Conservation (phyloP, 2,797 vertebrate genomes). For the Gymnoscopelus microlampas region DNA sequence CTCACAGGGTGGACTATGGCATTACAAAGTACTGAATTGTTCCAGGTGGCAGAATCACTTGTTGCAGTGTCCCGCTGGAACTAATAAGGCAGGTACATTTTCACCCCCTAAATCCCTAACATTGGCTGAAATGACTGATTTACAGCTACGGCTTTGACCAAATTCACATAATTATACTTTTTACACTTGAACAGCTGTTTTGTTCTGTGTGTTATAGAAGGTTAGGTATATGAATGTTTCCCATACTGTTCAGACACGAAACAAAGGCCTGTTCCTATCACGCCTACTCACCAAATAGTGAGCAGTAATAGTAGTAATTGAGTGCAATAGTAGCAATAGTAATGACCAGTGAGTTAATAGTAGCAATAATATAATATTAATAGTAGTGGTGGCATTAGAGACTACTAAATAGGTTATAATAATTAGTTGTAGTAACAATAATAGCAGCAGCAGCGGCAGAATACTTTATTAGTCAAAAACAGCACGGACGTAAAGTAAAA, state of each 20-base stretch:
- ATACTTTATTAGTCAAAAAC: no score
- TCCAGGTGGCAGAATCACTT: slow-evolving; percentile 84
- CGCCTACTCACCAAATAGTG: slow-evolving; percentile 36
- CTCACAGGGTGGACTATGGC: slow-evolving; percentile 62
- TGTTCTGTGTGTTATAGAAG: slow-evolving; percentile 46
- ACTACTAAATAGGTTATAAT: no score
- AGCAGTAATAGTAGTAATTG: no score
- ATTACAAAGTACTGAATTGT: slow-evolving; percentile 77
- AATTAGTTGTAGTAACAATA: no score
- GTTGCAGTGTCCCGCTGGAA: slow-evolving; percentile 80
- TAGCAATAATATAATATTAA: no score
- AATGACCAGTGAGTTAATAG: no score
- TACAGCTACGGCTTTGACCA: slow-evolving; percentile 75
- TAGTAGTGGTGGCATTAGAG: no score
- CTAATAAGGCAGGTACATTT: slow-evolving; percentile 85
- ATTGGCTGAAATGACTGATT: slow-evolving; percentile 82
- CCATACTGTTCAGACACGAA: slow-evolving; percentile 53
- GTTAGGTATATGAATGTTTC: slow-evolving; percentile 37
- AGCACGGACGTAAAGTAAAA: no score
- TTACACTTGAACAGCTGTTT: slow-evolving; percentile 71
- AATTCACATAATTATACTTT: slow-evolving; percentile 77
- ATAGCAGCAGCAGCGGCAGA: no score
- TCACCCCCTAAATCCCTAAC: slow-evolving; percentile 81
- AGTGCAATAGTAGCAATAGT: no score
- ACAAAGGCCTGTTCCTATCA: slow-evolving; percentile 31